Conservation (phyloP, 2,113 vertebrate species). For the Enhydra lutris region DNA sequence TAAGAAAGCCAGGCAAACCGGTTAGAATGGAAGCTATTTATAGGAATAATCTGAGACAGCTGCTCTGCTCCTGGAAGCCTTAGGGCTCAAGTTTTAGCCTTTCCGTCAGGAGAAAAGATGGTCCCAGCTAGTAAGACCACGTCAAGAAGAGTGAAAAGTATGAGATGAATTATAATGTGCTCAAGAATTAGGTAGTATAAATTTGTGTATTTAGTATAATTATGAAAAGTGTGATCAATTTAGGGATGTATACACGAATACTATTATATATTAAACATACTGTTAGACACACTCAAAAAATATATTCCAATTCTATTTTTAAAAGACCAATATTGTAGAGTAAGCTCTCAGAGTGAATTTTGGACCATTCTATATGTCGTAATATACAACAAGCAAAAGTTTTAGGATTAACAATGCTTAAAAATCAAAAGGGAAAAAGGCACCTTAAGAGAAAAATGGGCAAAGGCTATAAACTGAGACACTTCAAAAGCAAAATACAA, state of each 20-base stretch:
- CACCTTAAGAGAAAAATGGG: neutral
- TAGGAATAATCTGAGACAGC: neutral
- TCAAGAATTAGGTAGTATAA: neutral
- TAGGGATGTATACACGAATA: neutral
- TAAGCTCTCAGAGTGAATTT: neutral
- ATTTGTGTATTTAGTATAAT: slow-evolving; percentile 15
- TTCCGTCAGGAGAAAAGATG: neutral
- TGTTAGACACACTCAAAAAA: neutral
- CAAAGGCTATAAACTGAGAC: neutral
- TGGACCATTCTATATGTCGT: neutral
- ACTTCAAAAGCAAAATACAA: slow-evolving; percentile 7
- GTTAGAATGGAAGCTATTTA: slow-evolving; percentile 18
- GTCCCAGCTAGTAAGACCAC: neutral
- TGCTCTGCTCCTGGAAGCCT: neutral
- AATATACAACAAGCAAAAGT: neutral
- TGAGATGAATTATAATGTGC: neutral
- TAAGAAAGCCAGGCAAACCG: neutral
- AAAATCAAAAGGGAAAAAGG: slow-evolving; percentile 18
- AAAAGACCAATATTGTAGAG: neutral
- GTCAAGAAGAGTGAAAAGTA: slow-evolving; percentile 20
- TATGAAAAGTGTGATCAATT: neutral
- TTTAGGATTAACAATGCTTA: slow-evolving; percentile 14
- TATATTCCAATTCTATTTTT: neutral
- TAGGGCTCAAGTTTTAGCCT: neutral
- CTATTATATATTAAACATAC: neutral